A percentile compares a stretch with the other conserved stretches of the same genome.
These are phyloP conservation scores for Amblyteles armatorius DNA, from an alignment of 2,888 invertebrate genomes.

Conservation along the genomic window DNA sequence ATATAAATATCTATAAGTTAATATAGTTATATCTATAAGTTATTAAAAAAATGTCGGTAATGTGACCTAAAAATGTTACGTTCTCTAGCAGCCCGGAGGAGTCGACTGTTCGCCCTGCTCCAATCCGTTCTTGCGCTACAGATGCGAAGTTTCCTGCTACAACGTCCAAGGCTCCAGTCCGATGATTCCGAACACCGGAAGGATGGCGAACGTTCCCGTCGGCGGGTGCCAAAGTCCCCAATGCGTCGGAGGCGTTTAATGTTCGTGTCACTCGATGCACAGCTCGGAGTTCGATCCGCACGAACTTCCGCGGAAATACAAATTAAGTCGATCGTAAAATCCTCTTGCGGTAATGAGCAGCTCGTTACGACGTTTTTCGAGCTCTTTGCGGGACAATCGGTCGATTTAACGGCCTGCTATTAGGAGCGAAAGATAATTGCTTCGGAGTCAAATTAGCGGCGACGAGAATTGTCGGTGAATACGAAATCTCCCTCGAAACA, in stretches of 20 bases:
- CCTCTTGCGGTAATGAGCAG: background rate
- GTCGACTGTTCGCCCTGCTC: constrained; percentile 75
- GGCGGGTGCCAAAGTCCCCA: constrained; percentile 64
- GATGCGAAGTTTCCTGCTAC: constrained; percentile 75
- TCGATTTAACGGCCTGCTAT: background rate
- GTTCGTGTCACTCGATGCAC: background rate
- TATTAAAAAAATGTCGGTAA: background rate
- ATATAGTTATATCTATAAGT: too few species aligned
- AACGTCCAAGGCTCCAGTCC: constrained; percentile 23
- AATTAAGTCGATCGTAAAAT: background rate
- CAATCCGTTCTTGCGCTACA: constrained; percentile 72
- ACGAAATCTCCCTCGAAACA: background rate
- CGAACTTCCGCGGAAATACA: background rate
- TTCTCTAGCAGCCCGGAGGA: constrained; percentile 48
- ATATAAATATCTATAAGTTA: too few species aligned
- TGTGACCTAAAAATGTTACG: background rate
- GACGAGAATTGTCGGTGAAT: background rate
- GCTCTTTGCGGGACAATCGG: background rate
- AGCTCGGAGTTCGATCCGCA: background rate
- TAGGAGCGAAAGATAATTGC: background rate
- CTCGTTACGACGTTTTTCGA: background rate
- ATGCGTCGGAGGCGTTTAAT: constrained; percentile 71
- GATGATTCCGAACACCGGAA: constrained; percentile 20
- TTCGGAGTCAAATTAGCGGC: background rate
- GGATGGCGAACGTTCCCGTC: background rate